These are phyloP conservation scores for Cheirogaleus major DNA, from an alignment of 2,797 vertebrate genomes.

Conservation along the genomic window DNA sequence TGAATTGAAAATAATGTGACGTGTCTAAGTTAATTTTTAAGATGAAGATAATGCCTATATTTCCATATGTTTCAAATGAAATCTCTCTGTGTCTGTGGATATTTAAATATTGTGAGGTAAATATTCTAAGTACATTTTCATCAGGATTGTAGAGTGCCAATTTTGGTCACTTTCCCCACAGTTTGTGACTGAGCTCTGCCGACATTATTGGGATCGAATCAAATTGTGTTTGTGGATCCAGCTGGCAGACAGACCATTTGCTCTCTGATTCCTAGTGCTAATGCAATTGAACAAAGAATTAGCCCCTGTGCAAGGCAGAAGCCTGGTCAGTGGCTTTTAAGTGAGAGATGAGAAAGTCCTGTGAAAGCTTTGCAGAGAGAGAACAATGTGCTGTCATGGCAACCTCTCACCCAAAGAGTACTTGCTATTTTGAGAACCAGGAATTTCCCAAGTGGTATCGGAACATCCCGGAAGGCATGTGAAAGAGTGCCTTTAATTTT, in stretches of 20 bases:
- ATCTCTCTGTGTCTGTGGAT: not conserved
- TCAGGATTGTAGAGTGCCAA: not conserved
- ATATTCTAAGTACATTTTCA: not conserved
- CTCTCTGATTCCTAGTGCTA: not conserved
- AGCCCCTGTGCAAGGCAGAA: not conserved
- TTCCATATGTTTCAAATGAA: slow-evolving; percentile 4
- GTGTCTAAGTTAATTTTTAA: not conserved
- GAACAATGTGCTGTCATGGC: slow-evolving; percentile 43
- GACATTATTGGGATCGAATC: slow-evolving; percentile 5
- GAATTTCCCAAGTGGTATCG: not conserved
- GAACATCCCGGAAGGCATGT: not conserved
- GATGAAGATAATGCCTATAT: not conserved
- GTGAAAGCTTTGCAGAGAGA: not conserved
- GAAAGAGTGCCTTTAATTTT: not conserved
- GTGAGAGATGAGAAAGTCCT: not conserved
- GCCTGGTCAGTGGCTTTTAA: not conserved
- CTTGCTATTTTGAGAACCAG: slow-evolving; percentile 39
- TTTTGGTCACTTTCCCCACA: not conserved
- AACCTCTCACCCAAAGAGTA: not conserved
- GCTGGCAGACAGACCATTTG: not conserved
- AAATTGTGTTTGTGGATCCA: not conserved
- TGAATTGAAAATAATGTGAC: slow-evolving; percentile 21
- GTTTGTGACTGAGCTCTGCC: not conserved
- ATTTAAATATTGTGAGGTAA: slow-evolving; percentile 5
- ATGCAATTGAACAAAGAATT: slow-evolving; percentile 47